Percentiles rank a stretch among this genome's conserved stretches.
Evolutionary conservation across 2,113 vertebrate species (phyloP).

Genomic region (Athene cunicularia): DNA sequence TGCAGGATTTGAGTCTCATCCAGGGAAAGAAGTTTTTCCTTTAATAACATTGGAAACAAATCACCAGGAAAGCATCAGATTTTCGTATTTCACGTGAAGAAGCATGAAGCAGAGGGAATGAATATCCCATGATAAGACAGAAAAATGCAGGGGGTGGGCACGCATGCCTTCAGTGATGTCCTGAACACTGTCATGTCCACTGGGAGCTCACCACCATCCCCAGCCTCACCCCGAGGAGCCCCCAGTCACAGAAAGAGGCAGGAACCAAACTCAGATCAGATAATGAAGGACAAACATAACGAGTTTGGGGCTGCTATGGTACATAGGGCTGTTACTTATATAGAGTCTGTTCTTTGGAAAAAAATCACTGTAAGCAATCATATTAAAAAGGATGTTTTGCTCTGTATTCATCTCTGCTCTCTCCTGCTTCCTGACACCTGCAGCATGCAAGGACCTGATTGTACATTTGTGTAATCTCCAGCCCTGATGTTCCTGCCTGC

Average conservation of each 20-base stretch:
- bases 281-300: accelerated
- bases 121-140: not conserved
- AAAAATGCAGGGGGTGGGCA: not conserved
- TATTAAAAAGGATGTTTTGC: not conserved
- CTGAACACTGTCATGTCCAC: not conserved
- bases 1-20: not conserved
- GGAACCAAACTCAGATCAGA: not conserved
- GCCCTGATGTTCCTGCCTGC: not conserved
- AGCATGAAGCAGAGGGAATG: not conserved
- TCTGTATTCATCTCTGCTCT: not conserved
- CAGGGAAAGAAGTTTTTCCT: not conserved
- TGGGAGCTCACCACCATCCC: not conserved
- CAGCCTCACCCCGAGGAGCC: not conserved
- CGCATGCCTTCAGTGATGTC: accelerated
- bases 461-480: accelerated
- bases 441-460: not conserved
- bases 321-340: not conserved
- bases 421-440: not conserved
- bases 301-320: not conserved
- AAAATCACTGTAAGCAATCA: not conserved
- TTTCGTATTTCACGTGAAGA: not conserved
- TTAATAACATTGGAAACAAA: not conserved
- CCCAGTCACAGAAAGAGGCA: accelerated
- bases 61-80: not conserved
- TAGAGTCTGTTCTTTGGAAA: not conserved